Base-by-base conservation (phyloP, 2,797 vertebrate genomes). In the Sebastiscus albofasciatus region DNA sequence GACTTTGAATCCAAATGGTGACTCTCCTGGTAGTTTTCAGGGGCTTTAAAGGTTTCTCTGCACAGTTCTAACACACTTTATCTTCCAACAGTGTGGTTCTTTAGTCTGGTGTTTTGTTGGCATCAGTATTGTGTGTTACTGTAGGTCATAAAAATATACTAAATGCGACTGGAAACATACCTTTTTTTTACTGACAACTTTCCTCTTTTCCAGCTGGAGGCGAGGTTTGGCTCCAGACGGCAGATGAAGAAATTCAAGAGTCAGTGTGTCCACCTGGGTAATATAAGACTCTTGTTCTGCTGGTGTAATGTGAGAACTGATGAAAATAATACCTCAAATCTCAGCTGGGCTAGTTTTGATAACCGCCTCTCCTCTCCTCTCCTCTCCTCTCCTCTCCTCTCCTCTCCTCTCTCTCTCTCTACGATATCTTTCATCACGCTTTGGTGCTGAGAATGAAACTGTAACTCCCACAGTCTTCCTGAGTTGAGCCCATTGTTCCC, bases 251-350 rank as follows among this genome's bases (percentile, higher is more conserved):
- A 62, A 87, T 96, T 77, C 84, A 91, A 70, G 89, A 93, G 74
- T 89, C 93, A 18, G 92, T 96, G 74, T 99, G 98, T 95, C 98
- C 98, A 3, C 46, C 93, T 90, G 96, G 97, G 98, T 99, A 96
- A 98, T 42, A 6, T 18, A 27, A 52, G 5, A n/a, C 54, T 72
- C 33, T 49, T 67, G 8, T 83, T 79, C 49, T 42, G 27, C 36
- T 74, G 24, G 16, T 82, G 8, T 33, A 46, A 60, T 36, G 42
- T 72, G 58, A 75, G 33, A 75, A 64, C 4, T 27, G 22, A 39
- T 69, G 39, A 64, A 49, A 60, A 18, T 34, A 61, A 14, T 8
- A 10, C 2, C 22, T 5, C 11, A 67, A 24, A 64, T 64, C 24
- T 36, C n/a, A 56, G 3, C 10, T 36, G 39, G 3, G 11, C 5